These are phyloP conservation scores for Calliphora vicina DNA, from an alignment of 1,140 invertebrate genomes.

Conservation along the genomic window DNA sequence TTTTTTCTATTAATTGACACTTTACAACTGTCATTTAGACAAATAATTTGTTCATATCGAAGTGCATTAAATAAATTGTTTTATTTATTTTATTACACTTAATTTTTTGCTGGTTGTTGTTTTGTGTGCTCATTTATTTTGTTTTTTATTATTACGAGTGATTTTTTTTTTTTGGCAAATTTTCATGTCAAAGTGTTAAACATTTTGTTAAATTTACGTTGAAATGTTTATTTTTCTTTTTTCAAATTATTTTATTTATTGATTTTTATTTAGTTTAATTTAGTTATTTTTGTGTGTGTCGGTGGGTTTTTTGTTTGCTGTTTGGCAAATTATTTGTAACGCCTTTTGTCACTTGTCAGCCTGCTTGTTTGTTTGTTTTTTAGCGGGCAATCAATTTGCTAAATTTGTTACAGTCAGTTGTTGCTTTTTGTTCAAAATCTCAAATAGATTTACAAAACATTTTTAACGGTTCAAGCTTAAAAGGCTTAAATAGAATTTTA, in stretches of 20 bases:
- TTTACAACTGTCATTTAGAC: conserved; percentile 32
- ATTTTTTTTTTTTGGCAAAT: neutral
- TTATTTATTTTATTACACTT: conserved; percentile 8
- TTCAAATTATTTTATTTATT: neutral
- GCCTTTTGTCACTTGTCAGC: neutral
- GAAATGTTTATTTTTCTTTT: neutral
- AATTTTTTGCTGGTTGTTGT: neutral
- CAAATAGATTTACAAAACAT: neutral
- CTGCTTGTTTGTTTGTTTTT: neutral
- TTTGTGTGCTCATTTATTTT: neutral
- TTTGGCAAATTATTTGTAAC: neutral
- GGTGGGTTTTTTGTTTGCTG: neutral
- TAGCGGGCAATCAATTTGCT: neutral
- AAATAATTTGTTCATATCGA: conserved; percentile 28
- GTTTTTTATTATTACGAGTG: neutral
- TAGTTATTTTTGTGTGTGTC: neutral
- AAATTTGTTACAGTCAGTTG: neutral
- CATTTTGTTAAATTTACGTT: conserved; percentile 5
- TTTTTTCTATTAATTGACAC: conserved; percentile 20
- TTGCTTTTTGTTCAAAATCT: neutral
- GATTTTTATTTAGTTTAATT: neutral
- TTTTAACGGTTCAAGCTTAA: neutral
- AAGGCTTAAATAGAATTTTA: conserved; percentile 1
- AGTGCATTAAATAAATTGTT: conserved; percentile 31
- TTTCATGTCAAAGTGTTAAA: neutral